Percentiles rank a stretch among this genome's conserved stretches.
phyloP scores from a whole-genome alignment of 2,888 invertebrate genomes.

The Rugalucina vietnamica region DNA sequence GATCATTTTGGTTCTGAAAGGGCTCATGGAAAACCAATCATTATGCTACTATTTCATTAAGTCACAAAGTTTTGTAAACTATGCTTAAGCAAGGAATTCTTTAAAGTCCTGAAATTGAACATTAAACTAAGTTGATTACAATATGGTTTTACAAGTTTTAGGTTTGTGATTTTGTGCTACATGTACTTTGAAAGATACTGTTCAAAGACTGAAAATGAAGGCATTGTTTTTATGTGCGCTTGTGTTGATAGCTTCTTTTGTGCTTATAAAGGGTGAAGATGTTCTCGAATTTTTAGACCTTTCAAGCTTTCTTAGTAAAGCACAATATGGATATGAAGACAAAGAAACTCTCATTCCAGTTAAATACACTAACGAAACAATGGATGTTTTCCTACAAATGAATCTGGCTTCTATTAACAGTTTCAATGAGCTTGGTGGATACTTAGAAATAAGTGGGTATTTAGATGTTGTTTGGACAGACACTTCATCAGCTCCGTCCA shows the following conservation, averaged over 20 bases:
- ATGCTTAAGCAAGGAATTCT: too few species aligned
- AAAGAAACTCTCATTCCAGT: conserved; percentile 38
- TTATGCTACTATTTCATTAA: too few species aligned
- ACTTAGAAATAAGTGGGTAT: conserved; percentile 57
- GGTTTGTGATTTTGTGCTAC: too few species aligned
- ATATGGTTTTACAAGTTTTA: too few species aligned
- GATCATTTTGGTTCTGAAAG: too few species aligned
- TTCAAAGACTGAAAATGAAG: not conserved
- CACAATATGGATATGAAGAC: not conserved
- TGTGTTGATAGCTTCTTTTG: not conserved
- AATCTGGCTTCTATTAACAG: conserved; percentile 50
- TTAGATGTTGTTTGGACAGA: conserved; percentile 43
- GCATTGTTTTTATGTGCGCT: not conserved
- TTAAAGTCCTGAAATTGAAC: too few species aligned
- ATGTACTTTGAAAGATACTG: too few species aligned
- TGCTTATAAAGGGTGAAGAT: not conserved
- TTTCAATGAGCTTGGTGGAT: conserved; percentile 56
- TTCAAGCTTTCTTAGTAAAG: not conserved
- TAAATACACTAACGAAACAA: not conserved
- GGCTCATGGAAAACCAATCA: too few species aligned
- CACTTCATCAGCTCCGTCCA: not conserved
- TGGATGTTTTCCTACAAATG: conserved; percentile 38
- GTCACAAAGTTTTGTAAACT: too few species aligned
- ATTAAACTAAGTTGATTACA: too few species aligned
- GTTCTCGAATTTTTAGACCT: not conserved